Evolutionary conservation across 2,113 vertebrate genomes (phyloP).

Genomic region (Pteruthius melanotis): DNA sequence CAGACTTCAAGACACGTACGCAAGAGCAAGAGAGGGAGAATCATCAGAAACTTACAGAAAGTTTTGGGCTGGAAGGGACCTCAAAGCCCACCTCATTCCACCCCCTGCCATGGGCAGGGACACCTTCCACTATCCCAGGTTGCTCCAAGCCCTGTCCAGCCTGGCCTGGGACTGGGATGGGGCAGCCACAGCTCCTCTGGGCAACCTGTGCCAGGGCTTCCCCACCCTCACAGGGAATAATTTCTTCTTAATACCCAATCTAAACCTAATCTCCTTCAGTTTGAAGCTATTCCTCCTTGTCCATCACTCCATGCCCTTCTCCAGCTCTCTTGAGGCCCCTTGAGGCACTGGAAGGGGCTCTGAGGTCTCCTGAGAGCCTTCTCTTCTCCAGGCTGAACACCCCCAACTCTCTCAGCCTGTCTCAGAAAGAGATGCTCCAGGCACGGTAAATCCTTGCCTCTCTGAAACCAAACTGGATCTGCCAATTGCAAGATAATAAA

Average conservation of each 20-base stretch:
- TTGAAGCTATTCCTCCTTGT: not conserved
- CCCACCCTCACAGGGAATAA: fast-evolving
- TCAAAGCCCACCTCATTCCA: not conserved
- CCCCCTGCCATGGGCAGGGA: not conserved
- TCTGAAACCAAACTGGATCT: not conserved
- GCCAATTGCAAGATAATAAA: not conserved
- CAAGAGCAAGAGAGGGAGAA: not conserved
- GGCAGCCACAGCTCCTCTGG: not conserved
- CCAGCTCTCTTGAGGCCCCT: not conserved
- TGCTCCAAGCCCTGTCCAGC: fast-evolving
- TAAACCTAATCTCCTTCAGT: not conserved
- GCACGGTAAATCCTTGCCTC: not conserved
- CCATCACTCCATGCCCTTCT: not conserved
- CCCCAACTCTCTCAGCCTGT: not conserved
- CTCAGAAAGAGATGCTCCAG: not conserved
- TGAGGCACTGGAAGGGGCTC: not conserved
- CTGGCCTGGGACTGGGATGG: not conserved
- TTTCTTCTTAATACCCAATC: no score
- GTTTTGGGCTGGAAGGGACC: not conserved
- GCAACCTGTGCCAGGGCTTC: not conserved
- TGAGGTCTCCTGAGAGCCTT: not conserved
- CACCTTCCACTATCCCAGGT: fast-evolving
- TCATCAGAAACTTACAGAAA: not conserved
- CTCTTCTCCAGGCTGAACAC: not conserved
- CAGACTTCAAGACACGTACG: not conserved